Base-by-base conservation (phyloP, 2,888 invertebrate species). In the Parnassius mnemosyne region DNA sequence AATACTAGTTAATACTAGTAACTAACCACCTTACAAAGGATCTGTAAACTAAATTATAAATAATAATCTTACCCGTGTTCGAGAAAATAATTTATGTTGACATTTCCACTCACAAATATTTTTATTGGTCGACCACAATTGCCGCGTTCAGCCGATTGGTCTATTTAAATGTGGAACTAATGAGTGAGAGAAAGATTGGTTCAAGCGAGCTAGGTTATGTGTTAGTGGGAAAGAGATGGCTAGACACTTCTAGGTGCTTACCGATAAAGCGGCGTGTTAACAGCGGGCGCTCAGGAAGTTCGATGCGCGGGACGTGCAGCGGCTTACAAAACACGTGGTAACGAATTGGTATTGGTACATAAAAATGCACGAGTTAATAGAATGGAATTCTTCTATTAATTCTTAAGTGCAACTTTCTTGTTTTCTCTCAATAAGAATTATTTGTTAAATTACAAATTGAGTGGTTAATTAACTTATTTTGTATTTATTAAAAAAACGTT, bases 181-280 rank as follows among this genome's bases (percentile, higher is more conserved):
- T 72, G 84, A 74, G 73, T 66, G 82, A 91, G 78, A 79, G 83
- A 82, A 88, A 91, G 73, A 71, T 71, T 68, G 63, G 67, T 65
- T 64, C 67, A 76, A 76, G 71, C 63, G 68, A 73, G 73, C 72
- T 71, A 66, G 68, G 62, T 20, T 61, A 53, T 64, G 64, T 65
- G 68, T 73, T 75, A 49, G 87, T 70, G 78, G 62, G 81, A 91
- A 68, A 70, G 79, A 74, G 89, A 90, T 72, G 67, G 85, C 78
- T 84, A 86, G 87, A 88, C 86, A 91, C 90, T 89, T 83, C 80
- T 89, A 80, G 77, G 83, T 80, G 86, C 90, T 91, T 89, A 90
- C 78, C 68, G 81, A 78, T 81, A 83, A 81, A 83, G 83, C 84
- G 73, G 76, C 80, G 84, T 78, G 84, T 79, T 83, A 82, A 81